These are phyloP conservation scores for Linnaemya vulpina DNA, from an alignment of 2,888 invertebrate species.

Conservation along the genomic window DNA sequence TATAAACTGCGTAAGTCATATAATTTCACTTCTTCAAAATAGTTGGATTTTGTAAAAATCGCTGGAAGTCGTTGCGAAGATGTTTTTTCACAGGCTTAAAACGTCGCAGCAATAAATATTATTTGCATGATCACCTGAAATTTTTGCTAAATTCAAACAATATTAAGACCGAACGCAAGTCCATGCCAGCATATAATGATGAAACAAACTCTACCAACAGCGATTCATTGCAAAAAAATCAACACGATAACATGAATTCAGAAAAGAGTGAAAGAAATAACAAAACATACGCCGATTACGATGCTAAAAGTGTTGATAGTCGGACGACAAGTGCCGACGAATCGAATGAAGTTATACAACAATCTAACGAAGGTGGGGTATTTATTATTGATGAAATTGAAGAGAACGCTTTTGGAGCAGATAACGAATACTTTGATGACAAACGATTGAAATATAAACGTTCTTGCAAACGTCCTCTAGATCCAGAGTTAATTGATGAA, in stretches of 20 bases:
- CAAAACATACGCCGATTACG: conserved; percentile 8
- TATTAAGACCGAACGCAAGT: conserved; percentile 45
- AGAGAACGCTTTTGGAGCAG: neutral
- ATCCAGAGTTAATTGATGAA: conserved; percentile 44
- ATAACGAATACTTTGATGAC: neutral
- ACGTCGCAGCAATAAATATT: conserved; percentile 71
- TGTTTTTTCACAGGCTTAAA: conserved; percentile 75
- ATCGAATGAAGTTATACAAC: neutral
- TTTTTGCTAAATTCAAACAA: conserved; percentile 72
- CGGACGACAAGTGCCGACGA: conserved; percentile 62
- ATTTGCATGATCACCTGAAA: conserved; percentile 75
- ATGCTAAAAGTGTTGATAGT: conserved; percentile 24
- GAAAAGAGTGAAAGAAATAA: neutral
- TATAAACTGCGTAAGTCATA: no score
- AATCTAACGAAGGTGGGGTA: conserved; percentile 18
- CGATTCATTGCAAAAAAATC: conserved; percentile 12
- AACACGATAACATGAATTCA: neutral
- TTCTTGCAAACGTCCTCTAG: conserved; percentile 65
- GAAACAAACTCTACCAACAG: conserved; percentile 21
- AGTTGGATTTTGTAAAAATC: conserved; percentile 78
- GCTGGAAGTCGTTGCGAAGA: conserved; percentile 78
- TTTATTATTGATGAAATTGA: conserved; percentile 73
- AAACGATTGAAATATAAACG: conserved; percentile 24
- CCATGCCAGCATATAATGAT: neutral
- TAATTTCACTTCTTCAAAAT: conserved; percentile 27